Base-by-base conservation (phyloP, 1,140 invertebrate genomes). In the Plodia interpunctella region DNA sequence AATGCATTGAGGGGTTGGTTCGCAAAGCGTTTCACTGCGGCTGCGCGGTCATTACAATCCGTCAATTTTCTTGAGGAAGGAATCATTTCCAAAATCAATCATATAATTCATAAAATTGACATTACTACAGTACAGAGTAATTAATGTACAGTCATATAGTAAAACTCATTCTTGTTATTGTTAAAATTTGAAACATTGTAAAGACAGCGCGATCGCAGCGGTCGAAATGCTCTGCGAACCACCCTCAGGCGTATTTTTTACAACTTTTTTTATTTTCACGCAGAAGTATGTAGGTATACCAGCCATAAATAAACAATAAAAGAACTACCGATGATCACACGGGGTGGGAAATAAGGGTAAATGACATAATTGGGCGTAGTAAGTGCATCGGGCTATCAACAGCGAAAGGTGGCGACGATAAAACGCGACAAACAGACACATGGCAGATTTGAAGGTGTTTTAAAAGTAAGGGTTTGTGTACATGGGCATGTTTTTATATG, bases 251-350 rank as follows among this genome's bases (percentile, higher is more conserved):
- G 38, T 17, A 44, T 15, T 15, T 15, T 44, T 44, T 44, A 44
- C 38, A n/a, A 44, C 38, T 10, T 44, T 44, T n/a, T 44, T 44
- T 44, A 44, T 44, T 44, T 4, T n/a, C 38, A 44, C 2, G 15
- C 13, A 17, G 15, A 44, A 15, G 38, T n/a, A n/a, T n/a, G n/a
- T n/a, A n/a, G n/a, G n/a, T 13, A 17, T 44, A 44, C 5, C 13
- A 1, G 38, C n/a, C 38, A 44, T 44, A 44, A 44, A 44, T 44
- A 44, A 44, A 44, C 38, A 44, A 44, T 44, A 44, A 44, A 44
- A 44, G 38, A 44, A 44, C 38, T 44, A 44, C 38, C 38, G 15
- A 44, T 44, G 38, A 44, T 44, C 38, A 15, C 38, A 44, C 38
- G 13, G 13, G 38, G 38, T 35, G 38, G 13, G 38, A 44, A n/a